Evolutionary conservation across 1,140 invertebrate genomes (phyloP), one percentile per base, ranked within the genome.

Genomic region (Dolichoris vasculosae): DNA sequence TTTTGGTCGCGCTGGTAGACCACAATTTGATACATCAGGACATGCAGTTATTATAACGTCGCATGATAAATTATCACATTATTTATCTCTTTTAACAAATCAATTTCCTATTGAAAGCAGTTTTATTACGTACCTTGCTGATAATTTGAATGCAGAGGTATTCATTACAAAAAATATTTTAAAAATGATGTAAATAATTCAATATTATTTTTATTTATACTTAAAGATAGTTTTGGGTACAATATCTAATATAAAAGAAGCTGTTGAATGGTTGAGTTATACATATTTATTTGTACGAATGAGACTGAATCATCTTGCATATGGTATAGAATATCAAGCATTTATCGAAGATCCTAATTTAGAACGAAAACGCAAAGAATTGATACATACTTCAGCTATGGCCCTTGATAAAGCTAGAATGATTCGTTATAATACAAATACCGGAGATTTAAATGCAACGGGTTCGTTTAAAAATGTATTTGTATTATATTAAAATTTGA

Each of bases 31-130:
- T 90, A 96, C 94, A 23, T 97, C 96, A 23, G 98, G 99, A 32
- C 97, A 99, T 83, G 99, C 98, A 32, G 97, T 97, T 9, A 99
- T 99, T 75, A 99, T 99, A 40, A 99, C 99, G 0, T 94, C 96
- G 0, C 97, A 99, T 90, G 96, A 97, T 86, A 99, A 99, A 93
- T 94, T 99, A 43, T 95, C 96, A 1, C 98, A 99, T 91, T 99
- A 99, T 93, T 93, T 99, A 8, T 97, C 97, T 1, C 94, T 99
- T 63, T 95, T 99, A 87, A 99, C 98, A 2, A 98, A 98, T 92
- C 98, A 99, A 93, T 97, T 98, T 91, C 99, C 99, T 0, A 99
- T 99, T 88, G 99, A 99, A 92, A 99, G 98, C 90, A 98, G 98
- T 93, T 99, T 99, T 90, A 96, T 98, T 71, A 96, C 96, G 89